These are phyloP conservation scores for Pyrocephalus nanus DNA, from an alignment of 2,797 vertebrate genomes.

Conservation along the genomic window DNA sequence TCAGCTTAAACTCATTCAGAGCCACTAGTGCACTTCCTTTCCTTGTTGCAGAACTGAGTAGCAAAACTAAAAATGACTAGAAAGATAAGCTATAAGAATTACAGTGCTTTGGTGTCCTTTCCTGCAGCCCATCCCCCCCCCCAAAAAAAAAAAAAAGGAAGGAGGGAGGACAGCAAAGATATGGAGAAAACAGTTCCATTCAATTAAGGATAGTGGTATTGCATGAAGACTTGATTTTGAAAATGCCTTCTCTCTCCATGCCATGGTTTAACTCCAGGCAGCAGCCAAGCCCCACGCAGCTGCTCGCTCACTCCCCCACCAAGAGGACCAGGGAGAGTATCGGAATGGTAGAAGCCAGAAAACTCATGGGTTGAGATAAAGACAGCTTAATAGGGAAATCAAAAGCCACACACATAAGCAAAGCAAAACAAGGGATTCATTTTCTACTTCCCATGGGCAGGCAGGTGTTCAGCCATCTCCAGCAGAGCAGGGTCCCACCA, in stretches of 20 bases:
- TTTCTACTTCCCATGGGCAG: background rate
- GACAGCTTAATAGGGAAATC: background rate
- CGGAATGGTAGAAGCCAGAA: background rate
- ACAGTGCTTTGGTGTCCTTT: background rate
- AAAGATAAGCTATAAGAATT: background rate
- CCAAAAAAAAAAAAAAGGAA: no score
- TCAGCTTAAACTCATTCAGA: background rate
- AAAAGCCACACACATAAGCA: background rate
- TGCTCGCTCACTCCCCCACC: background rate
- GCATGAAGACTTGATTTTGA: background rate
- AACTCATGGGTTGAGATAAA: background rate
- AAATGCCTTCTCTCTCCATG: background rate
- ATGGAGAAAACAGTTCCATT: background rate
- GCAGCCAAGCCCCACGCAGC: background rate
- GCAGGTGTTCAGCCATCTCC: background rate
- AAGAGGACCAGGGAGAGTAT: background rate
- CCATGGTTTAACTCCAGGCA: background rate
- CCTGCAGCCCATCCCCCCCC: fast-evolving
- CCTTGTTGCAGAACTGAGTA: background rate
- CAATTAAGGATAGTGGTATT: background rate
- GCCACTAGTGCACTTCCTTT: background rate
- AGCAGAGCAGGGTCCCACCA: background rate
- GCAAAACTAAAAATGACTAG: background rate
- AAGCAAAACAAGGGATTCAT: background rate
- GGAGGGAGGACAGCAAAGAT: background rate